Evolutionary conservation across 2,888 invertebrate genomes (phyloP), one percentile per base, ranked within the genome.

Genomic region (Nasonia oneida): DNA sequence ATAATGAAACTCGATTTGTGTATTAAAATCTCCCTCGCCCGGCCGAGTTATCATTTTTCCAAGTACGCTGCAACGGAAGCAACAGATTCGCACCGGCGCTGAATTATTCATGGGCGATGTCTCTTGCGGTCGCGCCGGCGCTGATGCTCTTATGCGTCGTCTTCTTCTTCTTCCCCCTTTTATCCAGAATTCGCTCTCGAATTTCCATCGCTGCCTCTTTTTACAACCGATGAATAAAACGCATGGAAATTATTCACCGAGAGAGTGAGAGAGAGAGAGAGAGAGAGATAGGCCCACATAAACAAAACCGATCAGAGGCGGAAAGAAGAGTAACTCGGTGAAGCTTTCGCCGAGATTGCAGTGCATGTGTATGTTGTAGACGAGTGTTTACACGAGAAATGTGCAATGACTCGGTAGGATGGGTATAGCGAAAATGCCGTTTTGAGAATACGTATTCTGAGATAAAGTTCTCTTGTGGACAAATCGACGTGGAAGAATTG

Each of bases 51-150:
- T n/a, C 57, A n/a, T 61, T 61, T 79, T 53, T 8, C 39, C 61
- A 57, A 70, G 29, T 15, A 15, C 18, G 18, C 14, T 5, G 42
- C n/a, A 88, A 77, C 47, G 53, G 83, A 88, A 89, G 88, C 89
- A 89, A 89, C 89, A 89, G 89, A 89, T 89, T 88, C 86, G 67
- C 64, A 47, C 47, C 47, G 47, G 8, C 76, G 70, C 87, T 90
- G 89, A 89, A 90, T 89, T 88, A 90, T 89, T 88, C 88, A 90
- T 90, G 86, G 87, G 88, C 79, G 77, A 74, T 76, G 42, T 14
- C 75, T 82, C 84, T 86, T 37, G 64, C 33, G 75, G 53, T 39
- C 73, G n/a, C 33, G 29, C 23, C 14, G 29, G 29, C 29, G 64
- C 64, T 64, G 64, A 23, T 14, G 29, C 64, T 67, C 3, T 33